Evolutionary conservation across 2,888 invertebrate species (phyloP).

Genomic region (Xanthia togata): DNA sequence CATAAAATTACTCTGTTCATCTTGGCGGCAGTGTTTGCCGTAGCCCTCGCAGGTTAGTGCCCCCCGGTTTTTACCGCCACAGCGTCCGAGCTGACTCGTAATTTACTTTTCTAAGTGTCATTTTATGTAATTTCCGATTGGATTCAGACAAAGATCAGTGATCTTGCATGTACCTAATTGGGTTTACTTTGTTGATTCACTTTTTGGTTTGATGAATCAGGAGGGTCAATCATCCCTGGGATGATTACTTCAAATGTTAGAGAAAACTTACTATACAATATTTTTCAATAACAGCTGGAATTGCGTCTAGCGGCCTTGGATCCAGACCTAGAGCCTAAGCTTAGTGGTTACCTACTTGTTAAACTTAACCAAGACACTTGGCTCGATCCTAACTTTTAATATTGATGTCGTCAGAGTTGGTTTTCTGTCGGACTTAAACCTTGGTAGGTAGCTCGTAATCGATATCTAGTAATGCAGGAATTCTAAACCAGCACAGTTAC

Average conservation of each 20-base stretch:
- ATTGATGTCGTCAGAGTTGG: background rate
- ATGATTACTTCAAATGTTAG: background rate
- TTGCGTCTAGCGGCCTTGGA: background rate
- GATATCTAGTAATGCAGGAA: background rate
- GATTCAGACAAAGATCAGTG: constrained; percentile 54
- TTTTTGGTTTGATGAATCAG: constrained; percentile 32
- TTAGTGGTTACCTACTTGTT: background rate
- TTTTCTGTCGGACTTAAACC: background rate
- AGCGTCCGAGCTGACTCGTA: constrained; percentile 67
- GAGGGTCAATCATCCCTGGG: constrained; percentile 21
- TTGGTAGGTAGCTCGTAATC: background rate
- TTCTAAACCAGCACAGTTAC: background rate
- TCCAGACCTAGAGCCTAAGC: background rate
- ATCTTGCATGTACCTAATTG: constrained; percentile 46
- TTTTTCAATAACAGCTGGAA: background rate
- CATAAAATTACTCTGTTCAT: constrained; percentile 80
- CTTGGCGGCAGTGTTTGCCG: constrained; percentile 81
- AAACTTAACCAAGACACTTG: background rate
- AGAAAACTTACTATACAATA: background rate
- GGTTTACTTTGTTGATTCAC: constrained; percentile 34
- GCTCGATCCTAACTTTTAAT: background rate
- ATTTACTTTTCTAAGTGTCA: constrained; percentile 72
- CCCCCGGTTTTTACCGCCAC: constrained; percentile 82
- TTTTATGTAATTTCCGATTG: constrained; percentile 75
- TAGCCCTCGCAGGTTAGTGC: constrained; percentile 89